Base-by-base conservation (phyloP, 2,113 vertebrate genomes). In the Tenebrosternarchus preto region DNA sequence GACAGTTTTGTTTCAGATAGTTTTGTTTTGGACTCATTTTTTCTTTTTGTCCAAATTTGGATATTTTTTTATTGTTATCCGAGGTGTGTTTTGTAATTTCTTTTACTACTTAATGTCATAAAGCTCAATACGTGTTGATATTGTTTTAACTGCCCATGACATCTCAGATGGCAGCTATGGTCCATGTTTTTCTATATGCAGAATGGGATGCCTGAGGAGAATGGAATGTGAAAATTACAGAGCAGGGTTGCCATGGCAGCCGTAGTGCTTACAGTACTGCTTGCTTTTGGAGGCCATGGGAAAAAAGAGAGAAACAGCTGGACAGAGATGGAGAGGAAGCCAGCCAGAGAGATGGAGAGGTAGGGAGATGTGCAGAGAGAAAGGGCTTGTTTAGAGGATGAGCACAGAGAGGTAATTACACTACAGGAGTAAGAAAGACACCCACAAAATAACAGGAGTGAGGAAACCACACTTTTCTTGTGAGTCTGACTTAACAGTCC, bases 151-250 rank as follows among this genome's bases (percentile, higher is more conserved):
- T 55, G 36, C 16, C 31, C n/a, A 20, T 77, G 67, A 4, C 55
- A 27, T 76, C 17, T 64, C 11, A 77, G 63, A 66, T 64, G 5
- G 19, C 22, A 53, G 24, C 39, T 29, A 55, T 27, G 43, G 33
- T 5, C 22, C 17, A 19, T 24, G 20, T 46, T 76, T 79, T 80
- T 66, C 22, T 66, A 0, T 17, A 66, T 57, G 72, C 19, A 16
- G 4, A 36, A 55, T 29, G 17, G 19, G 27, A 39, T 71, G 86
- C 81, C 84, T 88, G 83, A 80, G 85, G 84, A 83, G 84, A 80
- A 81, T 80, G 87, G 90, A 92, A 90, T 91, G 88, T 85, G 67
- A 69, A 91, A 92, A 92, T 93, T 83, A 90, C 80, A 92, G 88
- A 90, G 83, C 69, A 39, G 69, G 33, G 85, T 86, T 73, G 20